phyloP scores from a whole-genome alignment of 2,888 invertebrate genomes.

The Sinohyriopsis cumingii region DNA sequence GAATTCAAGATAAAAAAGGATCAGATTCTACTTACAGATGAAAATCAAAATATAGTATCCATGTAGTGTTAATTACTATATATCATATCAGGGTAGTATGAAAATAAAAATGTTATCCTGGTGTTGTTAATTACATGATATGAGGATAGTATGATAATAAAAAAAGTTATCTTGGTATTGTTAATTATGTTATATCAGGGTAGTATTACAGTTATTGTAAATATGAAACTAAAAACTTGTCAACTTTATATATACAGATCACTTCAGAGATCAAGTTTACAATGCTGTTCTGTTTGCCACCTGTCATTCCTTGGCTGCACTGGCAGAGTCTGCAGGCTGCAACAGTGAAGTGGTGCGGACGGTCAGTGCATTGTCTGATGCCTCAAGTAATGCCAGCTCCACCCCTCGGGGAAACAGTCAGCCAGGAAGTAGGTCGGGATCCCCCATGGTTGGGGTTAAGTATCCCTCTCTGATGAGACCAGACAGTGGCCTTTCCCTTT shows the following conservation, averaged over 20 bases:
- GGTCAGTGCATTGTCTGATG: constrained; percentile 51
- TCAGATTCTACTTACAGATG: too few species aligned
- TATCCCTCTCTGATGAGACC: constrained; percentile 44
- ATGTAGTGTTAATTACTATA: too few species aligned
- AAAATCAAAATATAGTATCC: too few species aligned
- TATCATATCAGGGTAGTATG: too few species aligned
- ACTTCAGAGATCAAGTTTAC: constrained; percentile 65
- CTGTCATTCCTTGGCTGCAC: constrained; percentile 61
- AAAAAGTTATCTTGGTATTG: too few species aligned
- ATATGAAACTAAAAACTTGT: too few species aligned
- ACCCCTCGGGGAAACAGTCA: constrained; percentile 32
- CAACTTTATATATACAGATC: constrained; percentile 40
- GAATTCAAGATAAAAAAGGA: too few species aligned
- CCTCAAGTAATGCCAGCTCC: constrained; percentile 42
- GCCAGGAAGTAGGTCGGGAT: constrained; percentile 32
- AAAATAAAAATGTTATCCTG: too few species aligned
- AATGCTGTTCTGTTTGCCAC: constrained; percentile 63
- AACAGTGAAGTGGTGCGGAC: constrained; percentile 60
- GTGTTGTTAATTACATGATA: too few species aligned
- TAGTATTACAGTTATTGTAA: too few species aligned
- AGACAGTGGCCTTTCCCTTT: constrained; percentile 59
- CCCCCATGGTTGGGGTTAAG: constrained; percentile 15
- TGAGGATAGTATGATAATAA: too few species aligned
- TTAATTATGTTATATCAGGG: too few species aligned
- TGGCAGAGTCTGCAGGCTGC: constrained; percentile 69